Percentiles rank a stretch among this genome's conserved stretches.
Conservation (phyloP, 2,888 invertebrate genomes). For the Apomyelois bistriatella region DNA sequence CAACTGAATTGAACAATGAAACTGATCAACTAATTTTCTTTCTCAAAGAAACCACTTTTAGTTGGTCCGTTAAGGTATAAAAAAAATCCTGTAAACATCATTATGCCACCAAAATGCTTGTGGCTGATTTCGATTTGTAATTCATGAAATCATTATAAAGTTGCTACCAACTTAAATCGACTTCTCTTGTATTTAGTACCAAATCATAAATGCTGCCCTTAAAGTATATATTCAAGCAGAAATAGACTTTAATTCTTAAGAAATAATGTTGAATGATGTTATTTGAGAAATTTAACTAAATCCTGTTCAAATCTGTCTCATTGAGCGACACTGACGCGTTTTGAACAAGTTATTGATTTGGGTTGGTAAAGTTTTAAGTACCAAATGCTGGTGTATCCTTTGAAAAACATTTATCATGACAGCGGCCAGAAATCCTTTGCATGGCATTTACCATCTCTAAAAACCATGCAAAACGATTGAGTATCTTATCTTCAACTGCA, state of each 20-base stretch:
- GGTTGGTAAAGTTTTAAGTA: neutral
- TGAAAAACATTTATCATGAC: too few species aligned
- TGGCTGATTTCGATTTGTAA: conserved; percentile 39
- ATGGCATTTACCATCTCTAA: too few species aligned
- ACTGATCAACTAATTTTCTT: too few species aligned
- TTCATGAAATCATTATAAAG: conserved; percentile 55
- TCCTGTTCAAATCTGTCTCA: conserved; percentile 15
- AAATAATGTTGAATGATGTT: conserved; percentile 9
- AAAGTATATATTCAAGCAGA: neutral
- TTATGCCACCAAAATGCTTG: too few species aligned
- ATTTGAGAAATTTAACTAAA: neutral
- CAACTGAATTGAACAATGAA: too few species aligned
- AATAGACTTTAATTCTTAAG: conserved; percentile 16
- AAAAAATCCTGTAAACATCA: too few species aligned
- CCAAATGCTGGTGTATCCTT: too few species aligned
- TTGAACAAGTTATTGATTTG: conserved; percentile 2
- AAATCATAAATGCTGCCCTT: conserved; percentile 22
- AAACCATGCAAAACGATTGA: too few species aligned
- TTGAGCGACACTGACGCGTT: conserved; percentile 24
- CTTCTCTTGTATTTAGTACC: conserved; percentile 45
- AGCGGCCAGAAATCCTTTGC: too few species aligned
- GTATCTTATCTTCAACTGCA: too few species aligned
- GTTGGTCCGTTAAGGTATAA: too few species aligned
- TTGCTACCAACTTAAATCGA: conserved; percentile 51
- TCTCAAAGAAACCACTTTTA: too few species aligned